Conservation (phyloP, 1,140 invertebrate species). For the Aphelinus certus region DNA sequence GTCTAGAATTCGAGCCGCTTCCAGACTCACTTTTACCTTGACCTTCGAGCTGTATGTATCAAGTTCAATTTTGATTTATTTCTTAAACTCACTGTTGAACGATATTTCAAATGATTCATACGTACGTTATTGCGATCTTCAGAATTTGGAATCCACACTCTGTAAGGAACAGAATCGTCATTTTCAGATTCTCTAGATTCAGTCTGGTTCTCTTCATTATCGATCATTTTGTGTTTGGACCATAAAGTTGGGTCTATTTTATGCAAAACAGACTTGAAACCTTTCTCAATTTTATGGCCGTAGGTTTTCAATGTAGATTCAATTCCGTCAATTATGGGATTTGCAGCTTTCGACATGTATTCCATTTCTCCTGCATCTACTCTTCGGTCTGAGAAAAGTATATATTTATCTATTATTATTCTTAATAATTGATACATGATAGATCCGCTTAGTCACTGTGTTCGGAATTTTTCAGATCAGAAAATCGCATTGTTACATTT, state of each 20-base stretch:
- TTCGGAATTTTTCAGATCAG: too few relatives aligned
- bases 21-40: not conserved
- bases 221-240: not conserved
- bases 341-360: slow-evolving; percentile 27
- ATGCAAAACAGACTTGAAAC: not conserved
- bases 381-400: too few relatives aligned
- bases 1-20: not conserved
- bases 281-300: not conserved
- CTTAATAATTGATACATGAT: too few relatives aligned
- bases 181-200: not conserved
- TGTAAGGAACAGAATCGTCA: not conserved
- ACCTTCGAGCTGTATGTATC: not conserved
- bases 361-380: slow-evolving; percentile 1
- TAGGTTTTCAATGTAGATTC: not conserved
- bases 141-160: not conserved
- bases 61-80: not conserved
- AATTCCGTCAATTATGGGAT: slow-evolving; percentile 23
- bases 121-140: not conserved
- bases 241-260: not conserved
- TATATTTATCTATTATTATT: too few relatives aligned
- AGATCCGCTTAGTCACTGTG: too few relatives aligned
- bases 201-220: not conserved
- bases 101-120: not conserved
- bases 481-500: too few relatives aligned
- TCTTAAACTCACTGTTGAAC: not conserved